These are phyloP conservation scores for Sebastiscus albofasciatus DNA, from an alignment of 2,797 vertebrate species.

Conservation along the genomic window DNA sequence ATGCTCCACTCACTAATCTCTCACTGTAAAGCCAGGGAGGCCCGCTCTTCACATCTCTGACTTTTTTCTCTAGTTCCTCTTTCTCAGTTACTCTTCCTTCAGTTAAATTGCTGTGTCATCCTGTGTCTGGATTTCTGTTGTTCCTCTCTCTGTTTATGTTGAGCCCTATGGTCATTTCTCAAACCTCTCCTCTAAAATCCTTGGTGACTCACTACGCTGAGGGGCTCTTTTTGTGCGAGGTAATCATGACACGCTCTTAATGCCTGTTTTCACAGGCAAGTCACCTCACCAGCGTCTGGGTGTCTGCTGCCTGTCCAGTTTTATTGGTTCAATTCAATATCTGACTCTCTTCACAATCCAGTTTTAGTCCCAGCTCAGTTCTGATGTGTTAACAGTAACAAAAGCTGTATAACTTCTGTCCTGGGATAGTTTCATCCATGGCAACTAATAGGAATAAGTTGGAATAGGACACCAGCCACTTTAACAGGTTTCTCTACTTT, in stretches of 20 bases:
- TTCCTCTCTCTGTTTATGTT: background rate
- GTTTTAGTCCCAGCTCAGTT: background rate
- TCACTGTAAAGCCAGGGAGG: background rate
- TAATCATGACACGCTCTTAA: slow-evolving; percentile 16
- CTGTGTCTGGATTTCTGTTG: background rate
- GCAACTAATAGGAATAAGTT: background rate
- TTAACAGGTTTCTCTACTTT: background rate
- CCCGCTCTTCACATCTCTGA: background rate
- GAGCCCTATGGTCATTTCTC: background rate
- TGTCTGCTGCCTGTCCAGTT: background rate
- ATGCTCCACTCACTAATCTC: slow-evolving; percentile 21
- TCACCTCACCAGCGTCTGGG: background rate
- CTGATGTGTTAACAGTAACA: background rate
- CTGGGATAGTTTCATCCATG: background rate
- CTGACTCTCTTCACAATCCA: background rate
- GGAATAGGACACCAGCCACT: background rate
- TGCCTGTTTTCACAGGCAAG: background rate
- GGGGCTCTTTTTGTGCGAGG: background rate
- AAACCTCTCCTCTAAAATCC: slow-evolving; percentile 6
- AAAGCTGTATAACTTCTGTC: background rate
- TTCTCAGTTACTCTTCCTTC: background rate
- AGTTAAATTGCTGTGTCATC: background rate
- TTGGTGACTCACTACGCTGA: background rate
- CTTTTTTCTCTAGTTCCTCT: slow-evolving; percentile 1
- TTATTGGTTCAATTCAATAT: background rate